phyloP scores from a whole-genome alignment of 2,113 vertebrate species.

The Diadophis punctatus region DNA sequence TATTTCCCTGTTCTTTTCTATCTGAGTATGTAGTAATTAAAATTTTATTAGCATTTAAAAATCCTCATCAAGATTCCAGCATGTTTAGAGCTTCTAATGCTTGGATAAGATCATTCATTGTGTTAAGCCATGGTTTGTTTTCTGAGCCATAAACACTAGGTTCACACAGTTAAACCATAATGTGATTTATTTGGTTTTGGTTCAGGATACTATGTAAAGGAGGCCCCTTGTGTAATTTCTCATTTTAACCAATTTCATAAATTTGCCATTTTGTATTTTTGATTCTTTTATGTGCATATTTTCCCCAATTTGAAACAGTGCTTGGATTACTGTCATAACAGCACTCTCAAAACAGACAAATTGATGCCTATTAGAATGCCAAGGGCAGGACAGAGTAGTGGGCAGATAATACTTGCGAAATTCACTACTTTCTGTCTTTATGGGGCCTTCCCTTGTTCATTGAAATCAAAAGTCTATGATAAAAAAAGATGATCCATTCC shows the following conservation, averaged over 20 bases:
- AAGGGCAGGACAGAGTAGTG: background rate
- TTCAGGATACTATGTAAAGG: background rate
- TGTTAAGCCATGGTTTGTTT: background rate
- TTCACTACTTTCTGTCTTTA: background rate
- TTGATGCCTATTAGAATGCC: background rate
- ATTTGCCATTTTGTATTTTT: background rate
- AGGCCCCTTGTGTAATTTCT: background rate
- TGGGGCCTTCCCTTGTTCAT: background rate
- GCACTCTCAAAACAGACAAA: background rate
- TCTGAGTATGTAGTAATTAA: background rate
- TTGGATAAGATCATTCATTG: background rate
- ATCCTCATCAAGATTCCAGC: background rate
- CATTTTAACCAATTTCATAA: background rate
- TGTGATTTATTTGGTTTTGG: background rate
- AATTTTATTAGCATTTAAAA: background rate
- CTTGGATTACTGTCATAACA: background rate
- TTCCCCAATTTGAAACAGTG: background rate
- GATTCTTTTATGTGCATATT: background rate
- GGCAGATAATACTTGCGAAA: background rate
- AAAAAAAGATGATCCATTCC: background rate
- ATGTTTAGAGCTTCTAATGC: background rate
- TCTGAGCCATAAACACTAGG: background rate
- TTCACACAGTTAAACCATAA: background rate
- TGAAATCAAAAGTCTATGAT: background rate
- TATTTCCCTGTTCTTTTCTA: background rate